These are phyloP conservation scores for Lithophane semibrunnea DNA, from an alignment of 2,888 invertebrate species.

Conservation along the genomic window DNA sequence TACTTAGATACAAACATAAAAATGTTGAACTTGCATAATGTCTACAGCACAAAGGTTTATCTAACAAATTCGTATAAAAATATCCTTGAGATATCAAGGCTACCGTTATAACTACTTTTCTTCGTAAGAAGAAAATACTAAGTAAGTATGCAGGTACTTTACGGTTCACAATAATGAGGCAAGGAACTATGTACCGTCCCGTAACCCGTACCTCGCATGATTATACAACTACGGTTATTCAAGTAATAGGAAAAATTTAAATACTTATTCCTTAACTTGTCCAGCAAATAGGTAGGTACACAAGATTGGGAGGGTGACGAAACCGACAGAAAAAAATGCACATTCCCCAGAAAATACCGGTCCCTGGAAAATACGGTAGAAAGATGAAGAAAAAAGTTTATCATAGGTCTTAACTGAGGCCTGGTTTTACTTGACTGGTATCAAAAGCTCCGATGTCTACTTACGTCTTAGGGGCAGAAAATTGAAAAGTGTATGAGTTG, in stretches of 20 bases:
- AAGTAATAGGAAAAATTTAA: not conserved
- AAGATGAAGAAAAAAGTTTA: not conserved
- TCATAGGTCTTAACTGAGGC: not conserved
- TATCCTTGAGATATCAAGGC: conserved; percentile 36
- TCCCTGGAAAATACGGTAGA: not conserved
- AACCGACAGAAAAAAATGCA: not conserved
- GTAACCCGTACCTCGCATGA: not conserved
- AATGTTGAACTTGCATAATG: not conserved
- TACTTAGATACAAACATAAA: not conserved
- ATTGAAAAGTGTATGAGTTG: conserved; percentile 1
- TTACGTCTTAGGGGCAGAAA: not conserved
- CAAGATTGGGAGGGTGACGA: not conserved
- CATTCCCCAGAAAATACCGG: not conserved
- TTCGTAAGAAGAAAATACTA: conserved; percentile 43
- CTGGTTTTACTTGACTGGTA: not conserved
- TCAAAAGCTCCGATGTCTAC: not conserved
- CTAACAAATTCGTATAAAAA: not conserved
- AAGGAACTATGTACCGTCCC: conserved; percentile 12
- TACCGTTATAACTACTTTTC: conserved; percentile 38
- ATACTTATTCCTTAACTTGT: not conserved
- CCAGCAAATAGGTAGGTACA: not conserved
- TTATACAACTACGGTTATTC: not conserved
- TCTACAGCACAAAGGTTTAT: not conserved
- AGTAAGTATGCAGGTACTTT: conserved; percentile 39
- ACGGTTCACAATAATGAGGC: conserved; percentile 44